Percentiles rank a stretch among this genome's conserved stretches.
phyloP scores from a whole-genome alignment of 1,140 invertebrate genomes.

The Trichonephila inaurata region DNA sequence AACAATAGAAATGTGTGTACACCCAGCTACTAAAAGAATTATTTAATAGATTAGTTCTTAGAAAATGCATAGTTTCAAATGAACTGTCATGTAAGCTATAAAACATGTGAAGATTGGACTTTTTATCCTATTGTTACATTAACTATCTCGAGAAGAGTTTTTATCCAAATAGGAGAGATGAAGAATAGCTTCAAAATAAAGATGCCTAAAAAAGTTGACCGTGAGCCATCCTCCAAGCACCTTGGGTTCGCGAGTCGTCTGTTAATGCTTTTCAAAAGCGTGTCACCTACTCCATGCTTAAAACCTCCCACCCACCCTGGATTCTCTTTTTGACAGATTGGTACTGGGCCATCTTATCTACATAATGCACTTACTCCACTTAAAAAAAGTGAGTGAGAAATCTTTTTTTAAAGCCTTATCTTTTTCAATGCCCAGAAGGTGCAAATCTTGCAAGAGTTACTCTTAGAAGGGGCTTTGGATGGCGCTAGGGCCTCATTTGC shows the following conservation, averaged over 20 bases:
- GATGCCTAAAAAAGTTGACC: not conserved
- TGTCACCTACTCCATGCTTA: conserved; percentile 19
- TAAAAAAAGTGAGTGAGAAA: conserved; percentile 60
- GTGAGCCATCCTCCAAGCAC: conserved; percentile 4
- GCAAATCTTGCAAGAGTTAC: conserved; percentile 34
- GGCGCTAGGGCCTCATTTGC: conserved; percentile 55
- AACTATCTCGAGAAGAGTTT: conserved; percentile 4
- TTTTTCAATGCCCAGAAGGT: conserved; percentile 67
- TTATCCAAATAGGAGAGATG: not conserved
- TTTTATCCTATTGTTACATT: not conserved
- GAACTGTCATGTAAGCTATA: not conserved
- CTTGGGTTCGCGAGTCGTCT: conserved; percentile 13
- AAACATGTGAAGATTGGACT: not conserved
- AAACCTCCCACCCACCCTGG: conserved; percentile 21
- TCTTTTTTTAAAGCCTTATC: conserved; percentile 66
- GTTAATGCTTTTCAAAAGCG: conserved; percentile 6
- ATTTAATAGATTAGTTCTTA: too few relatives aligned
- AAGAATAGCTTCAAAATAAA: not conserved
- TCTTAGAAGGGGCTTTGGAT: not conserved
- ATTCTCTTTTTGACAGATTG: conserved; percentile 69
- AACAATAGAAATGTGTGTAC: too few relatives aligned
- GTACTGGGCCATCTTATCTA: conserved; percentile 70
- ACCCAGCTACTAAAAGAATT: too few relatives aligned
- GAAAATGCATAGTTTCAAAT: too few relatives aligned
- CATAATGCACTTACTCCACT: conserved; percentile 67